phyloP scores from a whole-genome alignment of 1,140 invertebrate species.

The Scylla paramamosain region DNA sequence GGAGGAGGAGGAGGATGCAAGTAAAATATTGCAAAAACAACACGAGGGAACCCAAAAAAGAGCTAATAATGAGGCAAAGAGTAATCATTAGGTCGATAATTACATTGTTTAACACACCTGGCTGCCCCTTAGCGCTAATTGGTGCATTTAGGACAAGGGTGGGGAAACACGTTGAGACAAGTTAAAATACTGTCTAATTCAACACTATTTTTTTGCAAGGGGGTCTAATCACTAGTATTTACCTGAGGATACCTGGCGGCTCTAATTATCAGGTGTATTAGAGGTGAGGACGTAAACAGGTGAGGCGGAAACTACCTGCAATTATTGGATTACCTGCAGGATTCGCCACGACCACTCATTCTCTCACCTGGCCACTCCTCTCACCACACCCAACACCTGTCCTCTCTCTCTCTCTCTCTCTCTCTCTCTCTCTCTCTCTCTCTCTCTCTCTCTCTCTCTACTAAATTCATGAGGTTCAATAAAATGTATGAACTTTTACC shows the following conservation, averaged over 20 bases:
- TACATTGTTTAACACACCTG: no score
- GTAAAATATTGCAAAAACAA: no score
- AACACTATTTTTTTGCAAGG: background rate
- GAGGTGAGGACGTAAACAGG: background rate
- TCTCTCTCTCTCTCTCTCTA: background rate
- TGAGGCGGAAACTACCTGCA: background rate
- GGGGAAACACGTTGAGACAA: no score
- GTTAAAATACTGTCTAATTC: background rate
- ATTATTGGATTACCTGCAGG: conserved; percentile 25
- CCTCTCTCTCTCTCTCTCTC: background rate
- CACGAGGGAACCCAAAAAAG: no score
- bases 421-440: background rate
- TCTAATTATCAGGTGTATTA: conserved; percentile 46
- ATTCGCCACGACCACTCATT: background rate
- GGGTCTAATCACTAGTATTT: background rate
- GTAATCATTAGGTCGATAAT: no score
- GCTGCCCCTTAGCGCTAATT: no score
- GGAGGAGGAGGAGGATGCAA: background rate
- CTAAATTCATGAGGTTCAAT: background rate
- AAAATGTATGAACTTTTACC: no score
- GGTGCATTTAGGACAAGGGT: no score
- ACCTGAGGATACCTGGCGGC: background rate
- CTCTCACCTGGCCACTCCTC: background rate
- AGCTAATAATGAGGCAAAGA: no score
- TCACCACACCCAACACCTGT: background rate